These are phyloP conservation scores for Neoascia interrupta DNA, from an alignment of 2,888 invertebrate genomes.

Conservation along the genomic window DNA sequence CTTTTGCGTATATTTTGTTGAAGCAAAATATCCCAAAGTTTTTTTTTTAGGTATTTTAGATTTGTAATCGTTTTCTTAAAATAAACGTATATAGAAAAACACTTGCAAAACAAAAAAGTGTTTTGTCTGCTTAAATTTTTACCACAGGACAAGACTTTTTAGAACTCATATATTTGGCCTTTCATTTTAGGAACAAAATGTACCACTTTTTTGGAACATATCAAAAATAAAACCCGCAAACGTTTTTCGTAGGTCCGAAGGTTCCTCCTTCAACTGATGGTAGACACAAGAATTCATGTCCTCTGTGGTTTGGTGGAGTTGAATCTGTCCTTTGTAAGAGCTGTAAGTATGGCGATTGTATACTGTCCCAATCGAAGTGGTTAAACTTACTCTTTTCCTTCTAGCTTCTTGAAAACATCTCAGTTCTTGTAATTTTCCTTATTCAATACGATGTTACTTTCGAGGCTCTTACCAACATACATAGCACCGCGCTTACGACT, in stretches of 20 bases:
- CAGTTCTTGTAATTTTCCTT: conserved; percentile 72
- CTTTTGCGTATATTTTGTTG: too few species aligned
- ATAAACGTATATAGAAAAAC: too few species aligned
- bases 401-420: conserved; percentile 70
- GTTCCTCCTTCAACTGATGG: conserved; percentile 71
- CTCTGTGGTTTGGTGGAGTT: conserved; percentile 70
- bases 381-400: conserved; percentile 2
- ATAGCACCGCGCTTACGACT: conserved; percentile 3
- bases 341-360: conserved; percentile 67
- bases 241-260: conserved; percentile 70
- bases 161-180: too few species aligned
- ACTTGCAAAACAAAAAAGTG: too few species aligned
- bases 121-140: too few species aligned
- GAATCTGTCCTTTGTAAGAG: conserved; percentile 71
- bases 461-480: conserved; percentile 68
- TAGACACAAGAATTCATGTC: conserved; percentile 70
- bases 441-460: conserved; percentile 73
- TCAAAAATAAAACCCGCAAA: too few species aligned
- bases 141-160: too few species aligned
- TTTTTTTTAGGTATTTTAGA: too few species aligned
- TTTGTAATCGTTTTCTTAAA: too few species aligned
- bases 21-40: too few species aligned
- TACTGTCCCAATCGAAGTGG: background rate
- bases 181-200: too few species aligned
- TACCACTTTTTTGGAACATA: too few species aligned